Evolutionary conservation across 2,797 vertebrate genomes (phyloP).

Genomic region (Acipenser oxyrinchus): DNA sequence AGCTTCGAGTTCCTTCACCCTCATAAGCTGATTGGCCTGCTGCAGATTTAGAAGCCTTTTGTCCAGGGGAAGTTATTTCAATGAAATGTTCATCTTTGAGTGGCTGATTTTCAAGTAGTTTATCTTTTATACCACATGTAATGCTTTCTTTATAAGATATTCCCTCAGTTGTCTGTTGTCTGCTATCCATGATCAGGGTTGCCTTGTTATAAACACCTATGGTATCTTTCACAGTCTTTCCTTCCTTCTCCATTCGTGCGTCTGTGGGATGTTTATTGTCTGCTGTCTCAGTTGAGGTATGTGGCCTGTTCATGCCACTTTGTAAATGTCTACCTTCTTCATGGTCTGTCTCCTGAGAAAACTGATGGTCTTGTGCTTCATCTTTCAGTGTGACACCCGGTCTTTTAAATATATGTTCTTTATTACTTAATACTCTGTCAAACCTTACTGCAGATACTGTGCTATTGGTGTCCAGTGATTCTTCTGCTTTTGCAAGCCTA

Average conservation of each 20-base stretch:
- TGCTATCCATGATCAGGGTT: not conserved
- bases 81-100: not conserved
- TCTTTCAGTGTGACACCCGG: not conserved
- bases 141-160: not conserved
- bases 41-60: not conserved
- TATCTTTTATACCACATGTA: no score
- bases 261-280: not conserved
- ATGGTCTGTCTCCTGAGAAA: not conserved
- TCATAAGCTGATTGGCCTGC: not conserved
- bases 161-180: not conserved
- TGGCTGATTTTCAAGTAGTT: not conserved
- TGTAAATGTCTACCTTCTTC: not conserved
- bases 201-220: not conserved
- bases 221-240: slow-evolving; percentile 1
- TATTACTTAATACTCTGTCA: not conserved
- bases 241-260: not conserved
- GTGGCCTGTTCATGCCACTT: not conserved
- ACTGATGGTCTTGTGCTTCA: not conserved
- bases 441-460: no score
- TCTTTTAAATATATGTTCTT: not conserved
- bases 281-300: not conserved
- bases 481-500: no score
- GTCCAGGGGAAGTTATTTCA: not conserved
- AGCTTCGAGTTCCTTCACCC: slow-evolving; percentile 5
- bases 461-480: no score